These are phyloP conservation scores for Gambusia affinis DNA, from an alignment of 2,113 vertebrate genomes.

Conservation along the genomic window DNA sequence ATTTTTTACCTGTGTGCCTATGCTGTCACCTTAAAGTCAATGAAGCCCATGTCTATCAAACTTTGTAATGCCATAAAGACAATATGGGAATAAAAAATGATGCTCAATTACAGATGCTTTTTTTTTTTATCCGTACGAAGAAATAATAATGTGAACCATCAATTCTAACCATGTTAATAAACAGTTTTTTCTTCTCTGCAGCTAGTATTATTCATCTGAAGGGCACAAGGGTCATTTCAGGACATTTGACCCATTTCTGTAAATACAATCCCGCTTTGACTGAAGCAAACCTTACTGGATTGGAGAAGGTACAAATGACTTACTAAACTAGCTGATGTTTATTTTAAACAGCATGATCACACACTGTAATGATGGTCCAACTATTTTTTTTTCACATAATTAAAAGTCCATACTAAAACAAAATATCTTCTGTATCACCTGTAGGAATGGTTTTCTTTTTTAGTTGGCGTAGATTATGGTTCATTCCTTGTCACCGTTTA, in stretches of 20 bases:
- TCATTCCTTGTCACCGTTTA: fast-evolving
- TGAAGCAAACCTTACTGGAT: background rate
- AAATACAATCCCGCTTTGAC: conserved; percentile 46
- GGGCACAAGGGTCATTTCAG: fast-evolving
- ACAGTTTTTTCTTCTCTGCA: conserved; percentile 40
- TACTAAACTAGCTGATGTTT: background rate
- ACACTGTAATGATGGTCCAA: background rate
- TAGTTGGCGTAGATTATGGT: fast-evolving
- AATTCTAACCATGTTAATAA: background rate
- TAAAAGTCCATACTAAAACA: background rate
- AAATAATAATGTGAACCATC: background rate
- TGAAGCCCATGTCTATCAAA: background rate
- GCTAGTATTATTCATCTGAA: conserved; percentile 44
- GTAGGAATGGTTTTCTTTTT: conserved; percentile 76
- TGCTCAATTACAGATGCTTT: background rate
- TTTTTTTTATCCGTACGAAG: background rate
- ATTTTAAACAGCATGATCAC: background rate
- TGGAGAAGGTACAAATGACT: conserved; percentile 40
- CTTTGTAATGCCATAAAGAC: background rate
- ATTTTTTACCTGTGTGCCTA: too few species aligned
- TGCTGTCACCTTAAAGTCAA: background rate
- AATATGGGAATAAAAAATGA: background rate
- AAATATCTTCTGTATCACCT: conserved; percentile 19
- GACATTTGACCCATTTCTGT: fast-evolving
- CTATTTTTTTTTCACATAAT: background rate